Evolutionary conservation across 2,888 invertebrate genomes (phyloP).

Genomic region (Cantharis lateralis): DNA sequence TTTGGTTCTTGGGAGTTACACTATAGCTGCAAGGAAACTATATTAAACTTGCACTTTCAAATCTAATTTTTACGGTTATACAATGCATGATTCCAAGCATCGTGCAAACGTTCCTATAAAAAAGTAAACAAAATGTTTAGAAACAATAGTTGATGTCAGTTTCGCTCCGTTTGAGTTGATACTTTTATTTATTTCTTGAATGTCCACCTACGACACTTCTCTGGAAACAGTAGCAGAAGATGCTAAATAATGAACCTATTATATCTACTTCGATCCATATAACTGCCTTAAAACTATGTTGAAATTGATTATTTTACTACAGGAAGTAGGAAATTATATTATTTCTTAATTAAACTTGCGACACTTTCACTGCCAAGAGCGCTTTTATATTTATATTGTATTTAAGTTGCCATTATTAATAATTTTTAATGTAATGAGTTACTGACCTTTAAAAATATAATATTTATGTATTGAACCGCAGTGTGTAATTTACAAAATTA

Average conservation of each 20-base stretch:
- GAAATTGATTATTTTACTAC: not conserved
- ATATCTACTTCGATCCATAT: not conserved
- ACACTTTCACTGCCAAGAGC: not conserved
- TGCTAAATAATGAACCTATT: not conserved
- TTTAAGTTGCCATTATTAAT: not conserved
- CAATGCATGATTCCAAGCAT: conserved; percentile 42
- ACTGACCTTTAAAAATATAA: not conserved
- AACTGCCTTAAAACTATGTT: not conserved
- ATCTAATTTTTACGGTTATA: conserved; percentile 35
- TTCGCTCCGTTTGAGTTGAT: conserved; percentile 41
- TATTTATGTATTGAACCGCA: not conserved
- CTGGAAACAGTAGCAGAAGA: conserved; percentile 4
- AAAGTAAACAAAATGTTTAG: conserved; percentile 40
- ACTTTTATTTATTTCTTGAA: conserved; percentile 17
- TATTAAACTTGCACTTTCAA: conserved; percentile 28
- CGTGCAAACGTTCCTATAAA: conserved; percentile 39
- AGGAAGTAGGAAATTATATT: not conserved
- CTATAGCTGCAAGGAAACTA: not conserved
- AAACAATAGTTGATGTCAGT: conserved; percentile 41
- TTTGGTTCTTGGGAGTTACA: not conserved
- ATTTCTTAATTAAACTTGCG: not conserved
- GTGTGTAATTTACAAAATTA: not conserved
- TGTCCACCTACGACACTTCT: conserved; percentile 5
- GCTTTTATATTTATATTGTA: not conserved
- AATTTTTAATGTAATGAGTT: not conserved